These are phyloP conservation scores for Amblyopsis hoosieri DNA, from an alignment of 2,797 vertebrate species.

Conservation along the genomic window DNA sequence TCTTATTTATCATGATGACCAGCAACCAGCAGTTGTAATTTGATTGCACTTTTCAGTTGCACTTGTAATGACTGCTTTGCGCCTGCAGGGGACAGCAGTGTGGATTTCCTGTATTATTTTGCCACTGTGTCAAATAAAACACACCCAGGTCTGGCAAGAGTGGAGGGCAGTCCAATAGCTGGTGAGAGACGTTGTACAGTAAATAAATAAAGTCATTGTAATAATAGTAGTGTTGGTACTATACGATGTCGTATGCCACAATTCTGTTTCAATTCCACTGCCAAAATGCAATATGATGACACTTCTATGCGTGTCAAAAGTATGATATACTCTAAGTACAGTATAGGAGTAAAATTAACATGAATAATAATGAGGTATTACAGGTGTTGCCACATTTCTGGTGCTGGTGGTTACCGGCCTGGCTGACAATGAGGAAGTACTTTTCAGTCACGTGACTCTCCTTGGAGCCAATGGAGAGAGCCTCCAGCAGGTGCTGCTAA, in stretches of 20 bases:
- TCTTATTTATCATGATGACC: no score
- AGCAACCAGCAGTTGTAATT: not conserved
- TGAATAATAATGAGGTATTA: not conserved
- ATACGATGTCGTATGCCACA: no score
- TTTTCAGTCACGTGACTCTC: slow-evolving; percentile 74
- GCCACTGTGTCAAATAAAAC: slow-evolving; percentile 79
- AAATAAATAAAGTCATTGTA: no score
- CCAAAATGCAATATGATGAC: no score
- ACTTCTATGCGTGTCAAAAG: no score
- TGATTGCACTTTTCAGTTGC: not conserved
- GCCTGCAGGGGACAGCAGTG: slow-evolving; percentile 77
- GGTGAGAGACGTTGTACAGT: slow-evolving; percentile 53
- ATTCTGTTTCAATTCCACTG: no score
- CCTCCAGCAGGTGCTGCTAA: slow-evolving; percentile 71
- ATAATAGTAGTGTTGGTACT: no score
- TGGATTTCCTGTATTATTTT: slow-evolving; percentile 89
- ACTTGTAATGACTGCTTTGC: not conserved
- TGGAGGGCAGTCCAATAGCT: slow-evolving; percentile 80
- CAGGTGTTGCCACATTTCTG: slow-evolving; percentile 79
- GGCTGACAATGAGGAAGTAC: slow-evolving; percentile 41
- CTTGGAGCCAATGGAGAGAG: slow-evolving; percentile 67
- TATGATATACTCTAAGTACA: no score
- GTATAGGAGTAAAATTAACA: no score
- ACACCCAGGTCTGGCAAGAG: slow-evolving; percentile 84
- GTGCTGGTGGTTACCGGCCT: slow-evolving; percentile 80